phyloP scores from a whole-genome alignment of 2,797 vertebrate genomes.

The Phaenicophaeus curvirostris region DNA sequence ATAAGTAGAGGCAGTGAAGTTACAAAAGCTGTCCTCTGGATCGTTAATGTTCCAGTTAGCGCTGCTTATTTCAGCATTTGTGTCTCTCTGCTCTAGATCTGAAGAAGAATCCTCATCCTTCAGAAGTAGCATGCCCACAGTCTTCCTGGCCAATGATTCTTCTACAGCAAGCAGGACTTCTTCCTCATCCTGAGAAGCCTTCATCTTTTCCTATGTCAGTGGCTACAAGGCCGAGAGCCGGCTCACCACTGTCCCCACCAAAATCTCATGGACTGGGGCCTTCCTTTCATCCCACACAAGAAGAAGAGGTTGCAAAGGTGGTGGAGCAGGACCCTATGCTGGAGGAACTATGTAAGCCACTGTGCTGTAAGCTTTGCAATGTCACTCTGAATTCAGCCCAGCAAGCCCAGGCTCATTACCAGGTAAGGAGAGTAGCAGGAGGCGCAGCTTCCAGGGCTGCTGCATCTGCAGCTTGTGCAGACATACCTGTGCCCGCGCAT shows the following conservation, averaged over 20 bases:
- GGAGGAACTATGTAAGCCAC: conserved; percentile 95
- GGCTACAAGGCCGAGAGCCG: conserved; percentile 76
- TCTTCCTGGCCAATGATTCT: conserved; percentile 79
- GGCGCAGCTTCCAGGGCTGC: neutral
- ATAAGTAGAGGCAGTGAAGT: neutral
- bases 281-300: conserved; percentile 80
- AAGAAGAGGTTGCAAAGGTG: conserved; percentile 82
- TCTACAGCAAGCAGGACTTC: conserved; percentile 77
- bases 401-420: conserved; percentile 98
- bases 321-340: conserved; percentile 87
- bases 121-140: conserved; percentile 81
- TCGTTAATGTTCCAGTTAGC: neutral
- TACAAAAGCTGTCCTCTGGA: neutral
- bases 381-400: conserved; percentile 97
- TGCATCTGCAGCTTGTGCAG: neutral
- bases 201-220: conserved; percentile 81
- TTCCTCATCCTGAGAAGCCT: conserved; percentile 75
- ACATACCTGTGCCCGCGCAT: rapidly evolving
- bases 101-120: conserved; percentile 74
- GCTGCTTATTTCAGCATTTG: neutral
- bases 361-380: conserved; percentile 98
- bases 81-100: conserved; percentile 78
- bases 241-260: conserved; percentile 73
- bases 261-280: conserved; percentile 77
- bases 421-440: conserved; percentile 80